A percentile compares a stretch with the other conserved stretches of the same genome.
phyloP scores from a whole-genome alignment of 2,888 invertebrate species.

The Arge pagana region DNA sequence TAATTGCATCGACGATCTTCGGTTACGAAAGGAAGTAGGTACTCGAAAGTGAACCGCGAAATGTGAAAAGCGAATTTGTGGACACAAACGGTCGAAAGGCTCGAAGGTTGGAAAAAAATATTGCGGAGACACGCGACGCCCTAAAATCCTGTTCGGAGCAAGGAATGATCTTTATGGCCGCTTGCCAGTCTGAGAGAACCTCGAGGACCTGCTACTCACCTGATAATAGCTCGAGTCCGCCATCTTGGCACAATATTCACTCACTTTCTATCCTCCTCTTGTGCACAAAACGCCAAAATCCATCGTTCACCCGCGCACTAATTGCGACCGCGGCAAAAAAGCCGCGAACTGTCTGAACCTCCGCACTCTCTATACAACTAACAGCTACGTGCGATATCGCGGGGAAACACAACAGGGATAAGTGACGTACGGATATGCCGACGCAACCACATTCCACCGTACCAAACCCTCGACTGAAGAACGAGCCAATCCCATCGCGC shows the following conservation, averaged over 20 bases:
- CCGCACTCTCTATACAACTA: neutral
- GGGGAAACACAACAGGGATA: conserved; percentile 30
- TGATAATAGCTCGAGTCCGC: conserved; percentile 70
- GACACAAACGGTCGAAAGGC: neutral
- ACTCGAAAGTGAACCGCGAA: neutral
- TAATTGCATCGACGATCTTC: neutral
- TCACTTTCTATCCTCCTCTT: conserved; percentile 52
- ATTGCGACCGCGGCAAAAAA: conserved; percentile 1
- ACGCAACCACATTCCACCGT: conserved; percentile 46
- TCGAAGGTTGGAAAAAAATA: neutral
- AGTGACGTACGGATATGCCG: conserved; percentile 39
- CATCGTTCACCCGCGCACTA: conserved; percentile 41
- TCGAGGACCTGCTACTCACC: conserved; percentile 59
- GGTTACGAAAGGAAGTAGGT: neutral
- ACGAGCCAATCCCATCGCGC: conserved; percentile 36
- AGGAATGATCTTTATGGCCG: conserved; percentile 30
- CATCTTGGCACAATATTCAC: conserved; percentile 61
- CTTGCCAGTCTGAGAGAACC: conserved; percentile 29
- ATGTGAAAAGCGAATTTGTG: too few relatives aligned
- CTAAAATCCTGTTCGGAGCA: conserved; percentile 6
- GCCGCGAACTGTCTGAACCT: neutral
- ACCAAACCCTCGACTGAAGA: conserved; percentile 44
- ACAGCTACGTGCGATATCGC: conserved; percentile 8
- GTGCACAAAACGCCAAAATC: conserved; percentile 43
- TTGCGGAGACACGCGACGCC: neutral